Conservation (phyloP, 2,888 invertebrate genomes). For the Lymantria dispar region DNA sequence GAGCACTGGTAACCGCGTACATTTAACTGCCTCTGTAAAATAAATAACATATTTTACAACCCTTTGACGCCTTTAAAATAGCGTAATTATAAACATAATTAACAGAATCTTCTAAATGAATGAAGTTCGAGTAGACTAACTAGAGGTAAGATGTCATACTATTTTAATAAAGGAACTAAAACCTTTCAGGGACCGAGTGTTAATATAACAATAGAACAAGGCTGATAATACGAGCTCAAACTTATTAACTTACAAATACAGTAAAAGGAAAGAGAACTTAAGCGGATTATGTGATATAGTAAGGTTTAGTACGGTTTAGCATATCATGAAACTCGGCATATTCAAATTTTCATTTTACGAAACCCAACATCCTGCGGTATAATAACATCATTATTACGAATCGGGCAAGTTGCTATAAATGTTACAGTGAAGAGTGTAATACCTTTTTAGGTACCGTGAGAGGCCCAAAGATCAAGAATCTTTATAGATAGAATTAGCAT, state of each 20-base stretch:
- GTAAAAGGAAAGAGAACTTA: constrained; percentile 2
- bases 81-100: no score
- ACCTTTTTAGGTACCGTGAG: constrained; percentile 23
- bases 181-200: constrained; percentile 32
- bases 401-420: constrained; percentile 47
- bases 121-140: constrained; percentile 9
- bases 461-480: neutral
- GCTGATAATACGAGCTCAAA: constrained; percentile 17
- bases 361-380: constrained; percentile 36
- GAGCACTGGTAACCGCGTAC: constrained; percentile 94
- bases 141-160: constrained; percentile 19
- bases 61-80: constrained; percentile 12
- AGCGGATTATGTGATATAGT: neutral
- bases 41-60: constrained; percentile 21
- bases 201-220: constrained; percentile 27
- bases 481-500: neutral
- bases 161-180: constrained; percentile 13
- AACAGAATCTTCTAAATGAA: constrained; percentile 29
- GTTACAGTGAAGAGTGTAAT: constrained; percentile 44
- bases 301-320: constrained; percentile 15
- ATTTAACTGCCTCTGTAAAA: constrained; percentile 91
- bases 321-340: constrained; percentile 30
- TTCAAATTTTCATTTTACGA: constrained; percentile 45
- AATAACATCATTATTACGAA: constrained; percentile 50
- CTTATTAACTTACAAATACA: constrained; percentile 13